Percentiles rank a stretch among this genome's conserved stretches.
Conservation (phyloP, 2,888 invertebrate species). For the Epinotia demarniana region DNA sequence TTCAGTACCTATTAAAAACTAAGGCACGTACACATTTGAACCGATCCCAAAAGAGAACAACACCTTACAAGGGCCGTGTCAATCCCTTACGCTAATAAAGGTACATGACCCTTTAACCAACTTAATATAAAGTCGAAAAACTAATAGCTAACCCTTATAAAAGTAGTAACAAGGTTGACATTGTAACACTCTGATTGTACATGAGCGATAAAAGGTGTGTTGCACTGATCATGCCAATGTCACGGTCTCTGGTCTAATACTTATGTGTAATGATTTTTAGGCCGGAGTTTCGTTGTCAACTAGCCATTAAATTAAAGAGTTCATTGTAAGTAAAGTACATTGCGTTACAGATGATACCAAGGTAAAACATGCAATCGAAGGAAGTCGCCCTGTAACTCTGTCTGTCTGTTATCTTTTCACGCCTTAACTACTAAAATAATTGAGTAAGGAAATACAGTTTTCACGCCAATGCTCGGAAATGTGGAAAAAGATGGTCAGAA, state of each 20-base stretch:
- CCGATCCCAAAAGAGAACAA: slow-evolving; percentile 15
- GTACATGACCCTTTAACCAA: slow-evolving; percentile 15
- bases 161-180: neutral
- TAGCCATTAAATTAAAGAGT: slow-evolving; percentile 1
- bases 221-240: slow-evolving; percentile 53
- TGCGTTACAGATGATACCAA: too few relatives aligned
- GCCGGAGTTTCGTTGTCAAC: slow-evolving; percentile 8
- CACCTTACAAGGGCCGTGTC: slow-evolving; percentile 18
- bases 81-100: slow-evolving; percentile 30
- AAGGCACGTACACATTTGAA: slow-evolving; percentile 16
- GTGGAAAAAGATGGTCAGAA: too few relatives aligned
- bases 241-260: slow-evolving; percentile 54
- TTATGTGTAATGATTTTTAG: slow-evolving; percentile 51
- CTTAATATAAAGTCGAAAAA: neutral
- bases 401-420: too few relatives aligned
- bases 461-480: too few relatives aligned
- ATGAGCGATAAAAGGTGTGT: slow-evolving; percentile 12
- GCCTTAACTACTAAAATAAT: too few relatives aligned
- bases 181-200: neutral
- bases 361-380: too few relatives aligned
- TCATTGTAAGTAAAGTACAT: too few relatives aligned
- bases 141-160: neutral
- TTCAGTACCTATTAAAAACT: slow-evolving; percentile 2
- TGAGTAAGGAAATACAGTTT: too few relatives aligned
- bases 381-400: too few relatives aligned